Evolutionary conservation across 2,888 invertebrate genomes (phyloP).

Genomic region (Drosophila testacea): DNA sequence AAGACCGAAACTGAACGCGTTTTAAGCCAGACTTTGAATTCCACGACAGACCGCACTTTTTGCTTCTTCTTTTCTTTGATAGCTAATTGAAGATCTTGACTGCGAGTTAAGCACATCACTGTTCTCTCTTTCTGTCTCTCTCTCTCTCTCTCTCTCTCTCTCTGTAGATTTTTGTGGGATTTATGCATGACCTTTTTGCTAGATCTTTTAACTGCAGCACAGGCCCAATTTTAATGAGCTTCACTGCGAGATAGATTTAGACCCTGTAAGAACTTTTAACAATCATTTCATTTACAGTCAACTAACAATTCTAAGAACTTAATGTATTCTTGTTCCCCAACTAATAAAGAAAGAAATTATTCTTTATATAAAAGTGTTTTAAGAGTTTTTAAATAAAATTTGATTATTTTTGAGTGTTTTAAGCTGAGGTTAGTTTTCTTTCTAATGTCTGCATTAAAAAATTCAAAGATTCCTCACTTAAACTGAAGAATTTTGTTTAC

Average conservation of each 20-base stretch:
- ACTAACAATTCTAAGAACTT: no score
- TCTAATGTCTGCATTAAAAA: no score
- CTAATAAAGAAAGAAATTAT: no score
- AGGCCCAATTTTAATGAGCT: conserved; percentile 39
- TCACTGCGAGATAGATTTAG: not conserved
- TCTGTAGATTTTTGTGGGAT: conserved; percentile 18
- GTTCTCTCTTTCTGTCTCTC: conserved; percentile 2
- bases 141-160: no score
- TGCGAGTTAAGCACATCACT: conserved; percentile 63
- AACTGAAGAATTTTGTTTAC: no score
- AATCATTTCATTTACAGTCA: not conserved
- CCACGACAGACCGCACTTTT: conserved; percentile 44
- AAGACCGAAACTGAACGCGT: conserved; percentile 59
- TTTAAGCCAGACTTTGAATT: conserved; percentile 62
- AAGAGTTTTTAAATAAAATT: no score
- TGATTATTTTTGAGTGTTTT: no score
- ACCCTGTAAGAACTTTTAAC: not conserved
- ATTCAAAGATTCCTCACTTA: no score
- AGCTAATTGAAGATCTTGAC: conserved; percentile 82
- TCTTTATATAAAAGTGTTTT: no score
- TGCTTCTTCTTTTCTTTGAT: conserved; percentile 58
- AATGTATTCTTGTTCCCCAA: no score
- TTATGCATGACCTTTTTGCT: conserved; percentile 22
- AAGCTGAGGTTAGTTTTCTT: no score
- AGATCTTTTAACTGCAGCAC: not conserved